These are phyloP conservation scores for Conger conger DNA, from an alignment of 2,113 vertebrate genomes.

Conservation along the genomic window DNA sequence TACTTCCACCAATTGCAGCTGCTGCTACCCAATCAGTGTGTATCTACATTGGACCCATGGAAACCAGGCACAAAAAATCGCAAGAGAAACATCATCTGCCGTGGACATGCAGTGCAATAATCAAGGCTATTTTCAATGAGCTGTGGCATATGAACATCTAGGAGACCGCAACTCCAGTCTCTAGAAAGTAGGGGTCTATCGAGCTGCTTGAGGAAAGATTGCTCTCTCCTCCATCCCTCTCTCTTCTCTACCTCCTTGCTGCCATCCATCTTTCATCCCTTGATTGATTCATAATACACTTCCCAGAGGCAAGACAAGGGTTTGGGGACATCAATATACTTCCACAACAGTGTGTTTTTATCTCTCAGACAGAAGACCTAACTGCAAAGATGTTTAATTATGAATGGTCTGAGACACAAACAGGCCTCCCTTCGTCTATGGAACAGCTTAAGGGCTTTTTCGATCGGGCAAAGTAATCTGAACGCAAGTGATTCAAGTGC, in stretches of 20 bases:
- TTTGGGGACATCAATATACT: background rate
- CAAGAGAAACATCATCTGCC: no score
- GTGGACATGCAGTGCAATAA: no score
- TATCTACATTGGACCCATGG: background rate
- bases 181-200: background rate
- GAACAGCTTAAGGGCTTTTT: background rate
- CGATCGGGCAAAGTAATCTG: background rate
- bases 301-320: background rate
- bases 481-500: background rate
- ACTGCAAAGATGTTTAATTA: background rate
- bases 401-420: background rate
- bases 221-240: background rate
- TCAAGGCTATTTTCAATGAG: no score
- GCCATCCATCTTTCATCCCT: background rate
- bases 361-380: background rate
- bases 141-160: no score
- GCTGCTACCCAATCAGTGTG: background rate
- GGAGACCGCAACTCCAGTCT: no score
- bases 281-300: background rate
- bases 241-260: background rate
- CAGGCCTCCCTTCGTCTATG: background rate
- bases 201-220: background rate
- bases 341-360: conserved; percentile 1
- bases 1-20: no score
- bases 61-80: background rate